Conservation (phyloP, 2,113 vertebrate genomes). For the Protobothrops mucrosquamatus region DNA sequence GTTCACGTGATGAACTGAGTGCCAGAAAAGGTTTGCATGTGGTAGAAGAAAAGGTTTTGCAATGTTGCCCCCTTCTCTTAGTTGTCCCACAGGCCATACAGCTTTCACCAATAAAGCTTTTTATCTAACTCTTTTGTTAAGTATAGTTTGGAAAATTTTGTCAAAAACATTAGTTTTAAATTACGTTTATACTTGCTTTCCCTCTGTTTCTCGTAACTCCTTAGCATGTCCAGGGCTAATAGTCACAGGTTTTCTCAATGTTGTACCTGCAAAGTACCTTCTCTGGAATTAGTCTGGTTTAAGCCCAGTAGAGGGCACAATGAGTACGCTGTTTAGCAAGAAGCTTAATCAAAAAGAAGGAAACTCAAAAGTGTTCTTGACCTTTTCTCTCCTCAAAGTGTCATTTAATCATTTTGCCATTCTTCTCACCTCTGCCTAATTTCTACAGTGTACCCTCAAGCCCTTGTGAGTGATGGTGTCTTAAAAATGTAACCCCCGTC, state of each 20-base stretch:
- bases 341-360: slow-evolving; percentile 14
- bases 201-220: slow-evolving; percentile 27
- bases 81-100: neutral
- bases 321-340: slow-evolving; percentile 39
- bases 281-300: neutral
- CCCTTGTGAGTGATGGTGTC: slow-evolving; percentile 7
- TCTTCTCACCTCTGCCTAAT: slow-evolving; percentile 26
- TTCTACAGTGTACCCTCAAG: slow-evolving; percentile 5
- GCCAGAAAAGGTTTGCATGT: neutral
- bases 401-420: slow-evolving; percentile 15
- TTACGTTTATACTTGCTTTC: slow-evolving; percentile 58
- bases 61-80: neutral
- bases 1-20: neutral
- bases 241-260: slow-evolving; percentile 43
- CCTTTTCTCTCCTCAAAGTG: neutral
- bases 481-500: slow-evolving; percentile 4
- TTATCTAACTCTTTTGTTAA: slow-evolving; percentile 30
- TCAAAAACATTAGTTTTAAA: slow-evolving; percentile 43
- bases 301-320: slow-evolving; percentile 40
- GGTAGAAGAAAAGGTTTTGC: slow-evolving; percentile 18
- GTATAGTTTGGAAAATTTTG: slow-evolving; percentile 29
- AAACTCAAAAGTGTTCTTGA: slow-evolving; percentile 5
- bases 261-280: slow-evolving; percentile 30
- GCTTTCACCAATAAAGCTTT: slow-evolving; percentile 36
- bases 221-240: slow-evolving; percentile 34